Evolutionary conservation across 2,113 vertebrate species (phyloP), one percentile per base, ranked within the genome.

Genomic region (Anthoscopus minutus): DNA sequence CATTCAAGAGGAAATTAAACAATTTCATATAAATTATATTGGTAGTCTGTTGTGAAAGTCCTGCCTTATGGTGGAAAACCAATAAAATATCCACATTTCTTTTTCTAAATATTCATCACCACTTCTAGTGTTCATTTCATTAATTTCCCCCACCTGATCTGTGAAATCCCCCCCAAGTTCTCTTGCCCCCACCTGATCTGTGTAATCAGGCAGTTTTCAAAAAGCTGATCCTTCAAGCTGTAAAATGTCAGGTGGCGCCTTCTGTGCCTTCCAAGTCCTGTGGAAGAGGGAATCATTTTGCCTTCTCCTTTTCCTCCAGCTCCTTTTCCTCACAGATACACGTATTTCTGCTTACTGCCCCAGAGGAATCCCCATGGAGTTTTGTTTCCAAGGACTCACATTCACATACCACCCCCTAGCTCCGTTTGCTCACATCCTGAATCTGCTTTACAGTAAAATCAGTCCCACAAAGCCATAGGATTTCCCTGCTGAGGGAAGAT

Each of bases 251-350:
- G 60, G 44, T 48, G 57, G 13, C 4, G 21, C 42, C 31, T 71
- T 72, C 66, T 82, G 56, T 91, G 64, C 77, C n/a, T 81, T 81
- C 81, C 22, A 42, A 62, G 18, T 40, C 48, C 44, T 28, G 10
- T 44, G 31, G 53, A 71, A 72, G n/a, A 67, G 33, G 23, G 42
- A 72, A 37, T 12, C 4, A 7, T 86, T 81, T 74, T 38, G 13
- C 37, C 7, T 33, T 50, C 48, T 85, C 15, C 45, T 81, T 35
- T 40, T 35, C 20, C 14, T 78, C 19, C 38, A 76, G 16, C 15
- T 48, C 27, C 47, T 76, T 15, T 35, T 86, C 31, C 73, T 86
- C 44, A 1, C 50, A 58, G 22, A 12, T 35, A 7, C 0, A 0
- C 56, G 47, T 66, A 20, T 89, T 94, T 85, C 66, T 91, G 57